Evolutionary conservation across 2,888 invertebrate genomes (phyloP), one percentile per base, ranked within the genome.

Genomic region (Spatulosminthurus flaviceps): DNA sequence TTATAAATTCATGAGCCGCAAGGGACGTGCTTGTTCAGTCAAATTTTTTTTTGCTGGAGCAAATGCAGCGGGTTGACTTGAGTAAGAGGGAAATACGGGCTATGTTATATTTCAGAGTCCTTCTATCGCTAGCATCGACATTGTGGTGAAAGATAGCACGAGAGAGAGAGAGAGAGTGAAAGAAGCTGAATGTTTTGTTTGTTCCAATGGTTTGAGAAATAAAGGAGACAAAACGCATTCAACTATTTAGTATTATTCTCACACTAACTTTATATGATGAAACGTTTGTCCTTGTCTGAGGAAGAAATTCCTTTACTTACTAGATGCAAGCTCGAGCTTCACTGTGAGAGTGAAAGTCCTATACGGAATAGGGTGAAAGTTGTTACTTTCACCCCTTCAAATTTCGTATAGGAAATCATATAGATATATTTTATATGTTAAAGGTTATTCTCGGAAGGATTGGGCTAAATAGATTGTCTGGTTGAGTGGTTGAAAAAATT

Each of bases 1-100:
- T 71, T 71, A 71, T 71, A 42, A 71, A 71, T 71, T 71, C 71
- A 71, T 43, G 71, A 71, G 43, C 13, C 71, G 71, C 34, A 22
- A 34, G 2, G 34, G 19, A 34, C 26, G 42, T 34, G 42, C 71
- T 29, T 71, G 71, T 28, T 70, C 70, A 21, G 13, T 34, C 34
- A 21, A n/a, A 34, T 70, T 29, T 70, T 29, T n/a, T 13, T 2
- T 29, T 34, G n/a, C 34, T 21, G 2, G 34, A 70, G 70, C 34
- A 28, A 16, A 26, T 22, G 19, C 28, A n/a, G 34, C 9, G 26
- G 16, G 22, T 26, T 26, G 64, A 64, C n/a, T n/a, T n/a, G n/a
- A n/a, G n/a, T n/a, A n/a, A n/a, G n/a, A n/a, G n/a, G n/a, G n/a
- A n/a, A n/a, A n/a, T n/a, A n/a, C n/a, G n/a, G 22, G 22, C 22